Conservation (phyloP, 2,797 vertebrate species). For the Spinus olivaceus region DNA sequence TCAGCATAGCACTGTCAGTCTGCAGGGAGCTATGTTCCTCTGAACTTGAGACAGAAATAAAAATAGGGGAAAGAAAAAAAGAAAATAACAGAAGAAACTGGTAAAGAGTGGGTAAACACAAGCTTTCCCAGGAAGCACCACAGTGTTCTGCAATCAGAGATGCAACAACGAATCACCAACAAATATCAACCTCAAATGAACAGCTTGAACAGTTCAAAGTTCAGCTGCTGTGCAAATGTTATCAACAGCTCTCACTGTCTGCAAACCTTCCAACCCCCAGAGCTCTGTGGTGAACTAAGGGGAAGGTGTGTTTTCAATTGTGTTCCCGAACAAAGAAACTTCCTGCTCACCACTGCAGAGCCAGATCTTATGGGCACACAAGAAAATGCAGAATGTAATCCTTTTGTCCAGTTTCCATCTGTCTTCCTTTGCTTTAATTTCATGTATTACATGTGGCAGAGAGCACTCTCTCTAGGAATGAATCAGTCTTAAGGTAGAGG, state of each 20-base stretch:
- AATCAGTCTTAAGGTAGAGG: background rate
- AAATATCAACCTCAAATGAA: background rate
- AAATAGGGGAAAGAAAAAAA: background rate
- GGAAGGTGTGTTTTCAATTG: background rate
- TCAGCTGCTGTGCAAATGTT: conserved; percentile 40
- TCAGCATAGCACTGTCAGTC: background rate
- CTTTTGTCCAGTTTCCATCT: background rate
- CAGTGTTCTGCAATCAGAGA: background rate
- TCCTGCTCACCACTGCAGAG: background rate
- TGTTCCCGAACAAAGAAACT: background rate
- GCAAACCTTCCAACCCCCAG: background rate
- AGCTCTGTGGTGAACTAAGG: background rate
- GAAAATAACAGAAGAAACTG: background rate
- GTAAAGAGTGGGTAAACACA: background rate
- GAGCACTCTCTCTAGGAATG: background rate
- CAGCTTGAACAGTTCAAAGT: conserved; percentile 43
- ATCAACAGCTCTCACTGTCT: background rate
- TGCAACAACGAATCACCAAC: background rate
- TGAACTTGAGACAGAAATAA: background rate
- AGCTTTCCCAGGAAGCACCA: background rate
- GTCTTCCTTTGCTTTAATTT: background rate
- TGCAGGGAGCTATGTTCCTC: background rate
- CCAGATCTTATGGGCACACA: background rate
- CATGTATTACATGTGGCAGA: background rate
- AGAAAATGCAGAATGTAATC: background rate